Evolutionary conservation across 2,888 invertebrate genomes (phyloP).

Genomic region (Perizoma affinitatum): DNA sequence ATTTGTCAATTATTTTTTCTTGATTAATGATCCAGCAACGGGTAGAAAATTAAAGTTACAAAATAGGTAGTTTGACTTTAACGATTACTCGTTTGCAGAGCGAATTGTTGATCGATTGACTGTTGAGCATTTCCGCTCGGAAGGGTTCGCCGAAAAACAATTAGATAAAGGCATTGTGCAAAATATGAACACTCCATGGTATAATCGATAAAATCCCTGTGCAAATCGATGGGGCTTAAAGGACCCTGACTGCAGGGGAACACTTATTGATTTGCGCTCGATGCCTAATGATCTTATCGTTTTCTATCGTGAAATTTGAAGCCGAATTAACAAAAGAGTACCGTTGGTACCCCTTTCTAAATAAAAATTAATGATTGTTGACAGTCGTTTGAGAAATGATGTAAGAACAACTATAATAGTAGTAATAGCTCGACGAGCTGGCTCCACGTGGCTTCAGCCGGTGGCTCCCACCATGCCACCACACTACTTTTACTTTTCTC

Average conservation of each 20-base stretch:
- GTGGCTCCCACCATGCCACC: slow-evolving; percentile 47
- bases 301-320: slow-evolving; percentile 57
- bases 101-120: slow-evolving; percentile 75
- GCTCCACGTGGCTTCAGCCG: slow-evolving; percentile 55
- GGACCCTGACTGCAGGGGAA: slow-evolving; percentile 55
- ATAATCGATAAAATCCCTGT: slow-evolving; percentile 51
- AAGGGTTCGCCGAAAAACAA: slow-evolving; percentile 69
- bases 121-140: slow-evolving; percentile 59
- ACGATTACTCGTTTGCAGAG: slow-evolving; percentile 55
- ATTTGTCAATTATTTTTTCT: slow-evolving; percentile 38
- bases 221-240: slow-evolving; percentile 55
- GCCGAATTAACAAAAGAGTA: slow-evolving; percentile 60
- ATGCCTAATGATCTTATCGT: slow-evolving; percentile 77
- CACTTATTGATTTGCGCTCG: slow-evolving; percentile 61
- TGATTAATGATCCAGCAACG: slow-evolving; percentile 61
- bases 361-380: slow-evolving; percentile 33
- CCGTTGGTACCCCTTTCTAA: slow-evolving; percentile 48
- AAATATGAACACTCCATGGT: slow-evolving; percentile 59
- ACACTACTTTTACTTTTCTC: slow-evolving; percentile 80
- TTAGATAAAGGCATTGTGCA: slow-evolving; percentile 66
- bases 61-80: slow-evolving; percentile 47
- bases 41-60: slow-evolving; percentile 43
- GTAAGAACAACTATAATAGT: slow-evolving; percentile 46
- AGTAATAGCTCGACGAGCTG: slow-evolving; percentile 29
- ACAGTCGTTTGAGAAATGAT: slow-evolving; percentile 42